Evolutionary conservation across 2,888 invertebrate species (phyloP), one percentile per base, ranked within the genome.

Genomic region (Leistus spinibarbis): DNA sequence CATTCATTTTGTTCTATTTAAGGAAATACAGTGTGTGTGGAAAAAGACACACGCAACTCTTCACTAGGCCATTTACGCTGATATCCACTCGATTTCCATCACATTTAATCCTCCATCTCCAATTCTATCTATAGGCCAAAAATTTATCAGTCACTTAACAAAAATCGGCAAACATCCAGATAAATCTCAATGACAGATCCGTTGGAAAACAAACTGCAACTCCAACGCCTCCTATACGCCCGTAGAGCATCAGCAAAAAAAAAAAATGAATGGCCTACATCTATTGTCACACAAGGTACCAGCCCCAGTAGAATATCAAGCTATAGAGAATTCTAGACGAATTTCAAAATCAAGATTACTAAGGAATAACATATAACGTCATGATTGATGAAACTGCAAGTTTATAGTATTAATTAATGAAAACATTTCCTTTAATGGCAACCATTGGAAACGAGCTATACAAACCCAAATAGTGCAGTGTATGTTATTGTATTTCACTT

Each of bases 91-190:
- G 40, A 40, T 40, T 40, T 40, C 40, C 10, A 40, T 40, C 40
- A 40, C 40, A 40, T 40, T 40, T 10, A 40, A 40, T 40, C 40
- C 40, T 13, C 40, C 40, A 13, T 40, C 13, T 40, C 40, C 40
- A 7, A 2, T 40, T 40, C 40, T 40, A 40, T 40, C 40, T 40
- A 40, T 40, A 40, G 40, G 5, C 40, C 40, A 60, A 60, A 19
- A 60, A 60, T 60, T 60, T 60, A 60, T 60, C 60, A 60, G 64
- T 27, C 24, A 24, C 69, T 70, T 70, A 70, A 70, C 63, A 63
- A 70, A 70, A 70, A 62, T 70, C 63, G 62, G 22, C 54, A 62
- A 40, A 60, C 53, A 63, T 70, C 69, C 60, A 19, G 53, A 70
- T 70, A 70, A 70, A 70, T 70, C 69, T 70, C 20, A 40, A 70